These are phyloP conservation scores for Phrynocephalus vlangalii DNA, from an alignment of 2,797 vertebrate genomes.

Conservation along the genomic window DNA sequence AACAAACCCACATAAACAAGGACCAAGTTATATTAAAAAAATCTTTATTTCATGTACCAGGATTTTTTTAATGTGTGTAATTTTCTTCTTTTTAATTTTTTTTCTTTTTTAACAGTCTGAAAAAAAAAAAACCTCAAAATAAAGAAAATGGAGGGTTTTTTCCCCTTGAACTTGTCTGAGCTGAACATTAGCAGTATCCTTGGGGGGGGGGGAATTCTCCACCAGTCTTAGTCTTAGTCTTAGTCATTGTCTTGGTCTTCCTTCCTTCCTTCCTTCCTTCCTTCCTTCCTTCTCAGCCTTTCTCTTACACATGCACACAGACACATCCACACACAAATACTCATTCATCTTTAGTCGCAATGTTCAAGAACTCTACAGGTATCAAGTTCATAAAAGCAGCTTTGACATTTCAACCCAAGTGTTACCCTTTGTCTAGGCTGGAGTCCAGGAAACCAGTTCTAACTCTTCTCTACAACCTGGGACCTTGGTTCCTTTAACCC, in stretches of 20 bases:
- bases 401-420: slow-evolving; percentile 23
- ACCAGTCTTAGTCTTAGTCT: slow-evolving; percentile 31
- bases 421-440: background rate
- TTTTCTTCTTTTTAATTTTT: slow-evolving; percentile 83
- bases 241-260: slow-evolving; percentile 27
- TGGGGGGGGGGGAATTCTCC: slow-evolving; percentile 1
- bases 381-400: background rate
- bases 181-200: slow-evolving; percentile 71
- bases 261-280: slow-evolving; percentile 36
- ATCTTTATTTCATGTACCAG: slow-evolving; percentile 87
- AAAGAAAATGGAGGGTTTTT: slow-evolving; percentile 81
- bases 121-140: slow-evolving; percentile 82
- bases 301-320: background rate
- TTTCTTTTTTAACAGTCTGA: slow-evolving; percentile 85
- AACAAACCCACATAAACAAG: slow-evolving; percentile 67
- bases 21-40: slow-evolving; percentile 78
- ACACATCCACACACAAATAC: background rate
- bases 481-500: slow-evolving; percentile 13
- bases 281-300: slow-evolving; percentile 33
- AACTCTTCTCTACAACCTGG: background rate
- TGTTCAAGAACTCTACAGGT: slow-evolving; percentile 53
- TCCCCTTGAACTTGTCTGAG: slow-evolving; percentile 75
- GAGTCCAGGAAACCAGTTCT: background rate
- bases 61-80: slow-evolving; percentile 76
- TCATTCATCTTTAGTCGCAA: slow-evolving; percentile 52